Base-by-base conservation (phyloP, 2,888 invertebrate genomes). In the Apocheima hispidaria region DNA sequence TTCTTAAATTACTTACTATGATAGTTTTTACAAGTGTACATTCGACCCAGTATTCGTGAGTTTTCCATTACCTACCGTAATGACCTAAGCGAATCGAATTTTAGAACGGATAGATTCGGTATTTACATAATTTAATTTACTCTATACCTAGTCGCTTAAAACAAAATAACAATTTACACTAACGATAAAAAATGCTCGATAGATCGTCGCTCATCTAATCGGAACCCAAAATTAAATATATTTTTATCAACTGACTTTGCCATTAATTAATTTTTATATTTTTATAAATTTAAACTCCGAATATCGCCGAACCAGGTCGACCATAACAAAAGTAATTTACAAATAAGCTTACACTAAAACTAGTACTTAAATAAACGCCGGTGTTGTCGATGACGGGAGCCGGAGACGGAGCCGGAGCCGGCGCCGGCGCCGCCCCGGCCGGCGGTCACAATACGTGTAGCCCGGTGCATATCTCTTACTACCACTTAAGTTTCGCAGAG, bases 101-200 rank as follows among this genome's bases (percentile, higher is more conserved):
- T 88, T 85, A 88, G 85, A 88, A 86, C 71, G 83, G 79, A 87
- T 89, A 90, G 84, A 87, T 86, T 88, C 85, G 75, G 79, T 92
- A 92, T 91, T 90, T 91, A 91, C 92, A 91, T 74, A 75, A 77
- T 87, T 91, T 91, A 90, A 90, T 86, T 92, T 91, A 92, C 76
- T 88, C 89, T 92, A 90, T 82, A 88, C 78, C 84, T 90, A 91
- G 79, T 83, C 83, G 83, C 92, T 92, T 92, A 92, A 90, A 92
- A 92, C 92, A 92, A 92, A 92, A 91, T 92, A 92, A 92, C 92
- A 92, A 92, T 92, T 90, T 90, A 92, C 90, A 91, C 88, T 92
- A 91, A 91, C 90, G 84, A 88, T 91, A 88, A 89, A 86, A 90
- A 92, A 92, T 91, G 92, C 91, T 92, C 91, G 89, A 87, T 87